A percentile compares a stretch with the other conserved stretches of the same genome.
Evolutionary conservation across 1,140 invertebrate species (phyloP).

Genomic region (Megathymus violae): DNA sequence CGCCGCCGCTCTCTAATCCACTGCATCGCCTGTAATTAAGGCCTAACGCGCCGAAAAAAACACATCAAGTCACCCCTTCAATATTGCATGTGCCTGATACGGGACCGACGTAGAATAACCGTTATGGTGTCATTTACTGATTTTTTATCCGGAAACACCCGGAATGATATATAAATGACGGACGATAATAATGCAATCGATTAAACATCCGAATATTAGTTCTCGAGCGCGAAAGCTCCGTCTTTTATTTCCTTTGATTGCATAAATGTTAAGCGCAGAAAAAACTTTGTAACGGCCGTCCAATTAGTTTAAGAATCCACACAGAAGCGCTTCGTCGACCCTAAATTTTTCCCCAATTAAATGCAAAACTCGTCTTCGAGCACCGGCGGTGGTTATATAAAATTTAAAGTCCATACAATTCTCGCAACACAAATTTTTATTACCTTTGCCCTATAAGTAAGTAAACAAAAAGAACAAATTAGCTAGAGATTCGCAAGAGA

Average conservation of each 20-base stretch:
- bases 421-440: conserved; percentile 83
- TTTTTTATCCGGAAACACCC: conserved; percentile 24
- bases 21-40: conserved; percentile 74
- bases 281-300: conserved; percentile 78
- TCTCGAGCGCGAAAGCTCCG: conserved; percentile 35
- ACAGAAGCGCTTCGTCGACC: conserved; percentile 77
- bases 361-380: conserved; percentile 74
- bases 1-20: conserved; percentile 76
- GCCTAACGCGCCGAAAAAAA: conserved; percentile 59
- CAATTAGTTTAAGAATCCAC: conserved; percentile 82
- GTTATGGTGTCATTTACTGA: conserved; percentile 38
- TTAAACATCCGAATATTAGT: not conserved
- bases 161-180: not conserved
- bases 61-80: conserved; percentile 70
- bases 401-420: conserved; percentile 82
- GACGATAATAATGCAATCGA: not conserved
- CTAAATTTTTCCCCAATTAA: conserved; percentile 82
- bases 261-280: conserved; percentile 68
- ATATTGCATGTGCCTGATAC: conserved; percentile 63
- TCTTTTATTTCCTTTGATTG: conserved; percentile 56
- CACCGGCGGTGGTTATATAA: conserved; percentile 73
- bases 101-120: conserved; percentile 47
- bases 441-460: conserved; percentile 74
- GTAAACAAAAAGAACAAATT: conserved; percentile 83
- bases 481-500: conserved; percentile 62